A percentile compares a stretch with the other conserved stretches of the same genome.
Evolutionary conservation across 2,888 invertebrate genomes (phyloP).

Genomic region (Caprella mutica): DNA sequence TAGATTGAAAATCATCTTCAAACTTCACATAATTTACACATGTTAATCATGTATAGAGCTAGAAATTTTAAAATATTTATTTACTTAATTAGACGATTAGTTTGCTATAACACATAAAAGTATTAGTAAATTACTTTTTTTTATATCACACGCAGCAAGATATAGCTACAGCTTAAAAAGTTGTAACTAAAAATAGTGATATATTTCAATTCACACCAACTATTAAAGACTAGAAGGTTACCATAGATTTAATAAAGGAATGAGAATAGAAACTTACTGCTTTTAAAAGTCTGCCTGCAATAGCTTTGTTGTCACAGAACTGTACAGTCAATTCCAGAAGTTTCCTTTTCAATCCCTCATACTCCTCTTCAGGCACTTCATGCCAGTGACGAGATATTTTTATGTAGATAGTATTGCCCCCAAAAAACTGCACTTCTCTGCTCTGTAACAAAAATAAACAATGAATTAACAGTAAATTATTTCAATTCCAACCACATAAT

Average conservation of each 20-base stretch:
- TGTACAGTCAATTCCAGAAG: constrained; percentile 64
- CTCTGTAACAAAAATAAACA: constrained; percentile 36
- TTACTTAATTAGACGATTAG: no score
- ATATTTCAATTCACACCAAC: neutral
- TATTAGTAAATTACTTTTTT: no score
- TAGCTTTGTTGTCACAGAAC: constrained; percentile 69
- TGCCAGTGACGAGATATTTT: constrained; percentile 79
- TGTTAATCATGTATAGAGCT: neutral
- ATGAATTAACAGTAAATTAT: neutral
- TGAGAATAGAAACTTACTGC: constrained; percentile 50
- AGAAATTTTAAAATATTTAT: no score
- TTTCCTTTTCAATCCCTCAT: constrained; percentile 62
- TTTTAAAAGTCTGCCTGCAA: constrained; percentile 73
- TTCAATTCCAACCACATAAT: neutral
- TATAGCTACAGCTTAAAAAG: no score
- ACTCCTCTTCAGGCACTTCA: constrained; percentile 69
- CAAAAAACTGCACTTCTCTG: constrained; percentile 86
- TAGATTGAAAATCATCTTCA: neutral
- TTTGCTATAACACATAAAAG: no score
- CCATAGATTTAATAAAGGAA: no score
- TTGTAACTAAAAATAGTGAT: neutral
- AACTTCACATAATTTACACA: neutral
- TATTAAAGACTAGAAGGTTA: no score
- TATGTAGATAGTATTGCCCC: constrained; percentile 75
- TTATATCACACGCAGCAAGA: no score